Evolutionary conservation across 2,797 vertebrate species (phyloP).

Genomic region (Sebastes steindachneri): DNA sequence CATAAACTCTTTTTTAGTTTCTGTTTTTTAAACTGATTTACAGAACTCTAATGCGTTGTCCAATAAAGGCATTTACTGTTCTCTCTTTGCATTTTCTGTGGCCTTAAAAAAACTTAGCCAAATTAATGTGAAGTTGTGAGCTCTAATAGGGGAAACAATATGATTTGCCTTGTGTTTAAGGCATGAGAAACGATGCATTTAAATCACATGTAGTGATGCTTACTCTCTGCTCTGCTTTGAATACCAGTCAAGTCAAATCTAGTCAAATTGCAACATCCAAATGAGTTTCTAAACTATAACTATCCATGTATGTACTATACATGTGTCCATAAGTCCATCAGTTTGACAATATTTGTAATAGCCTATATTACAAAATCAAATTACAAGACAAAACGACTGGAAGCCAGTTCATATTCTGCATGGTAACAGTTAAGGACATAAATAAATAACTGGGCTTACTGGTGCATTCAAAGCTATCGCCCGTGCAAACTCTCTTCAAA

Average conservation of each 20-base stretch:
- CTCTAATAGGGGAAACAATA: not conserved
- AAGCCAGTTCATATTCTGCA: no score
- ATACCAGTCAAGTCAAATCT: conserved; percentile 60
- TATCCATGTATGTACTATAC: not conserved
- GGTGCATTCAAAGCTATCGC: no score
- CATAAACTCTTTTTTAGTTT: not conserved
- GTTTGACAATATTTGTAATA: not conserved
- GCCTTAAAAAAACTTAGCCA: not conserved
- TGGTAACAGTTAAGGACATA: no score
- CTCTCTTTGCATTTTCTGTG: not conserved
- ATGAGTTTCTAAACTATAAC: conserved; percentile 11
- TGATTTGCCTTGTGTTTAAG: not conserved
- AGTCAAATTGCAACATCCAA: conserved; percentile 55
- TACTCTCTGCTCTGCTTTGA: conserved; percentile 35
- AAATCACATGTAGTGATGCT: not conserved
- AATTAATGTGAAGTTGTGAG: not conserved
- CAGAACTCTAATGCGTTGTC: not conserved
- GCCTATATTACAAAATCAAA: no score
- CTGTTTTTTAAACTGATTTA: not conserved
- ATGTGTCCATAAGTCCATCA: no score
- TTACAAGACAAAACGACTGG: no score
- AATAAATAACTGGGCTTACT: not conserved
- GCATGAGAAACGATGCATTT: not conserved
- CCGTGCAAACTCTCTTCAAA: no score
- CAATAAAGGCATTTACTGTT: not conserved